Base-by-base conservation (phyloP, 2,113 vertebrate species). In the Ailurus styani region DNA sequence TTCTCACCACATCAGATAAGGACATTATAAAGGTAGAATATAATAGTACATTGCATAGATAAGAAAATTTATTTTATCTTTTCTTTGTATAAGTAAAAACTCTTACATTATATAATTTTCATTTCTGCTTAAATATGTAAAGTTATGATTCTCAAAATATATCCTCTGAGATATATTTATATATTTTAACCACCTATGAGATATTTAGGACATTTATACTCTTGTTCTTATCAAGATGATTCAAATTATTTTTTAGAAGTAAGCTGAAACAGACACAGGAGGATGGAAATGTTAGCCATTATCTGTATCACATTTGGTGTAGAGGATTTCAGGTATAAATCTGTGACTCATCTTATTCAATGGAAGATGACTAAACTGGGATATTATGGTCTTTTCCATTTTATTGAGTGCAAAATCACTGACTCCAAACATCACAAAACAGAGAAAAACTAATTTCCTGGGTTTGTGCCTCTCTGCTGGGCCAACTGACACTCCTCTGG, bases 231-330 rank as follows among this genome's bases (percentile, higher is more conserved):
- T 75, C 55, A 93, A 83, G 96, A 88, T 88, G 34, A 42, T 88
- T 89, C 42, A 70, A 91, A 86, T 68, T 64, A 73, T 90, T 90
- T 95, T 97, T 83, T 95, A 77, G 27, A 94, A 91, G 29, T 89
- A 68, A 64, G 47, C 94, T 88, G 47, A 96, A 60, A 66, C 81
- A 95, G 95, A 68, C 84, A 72, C 72, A 60, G 68, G 60, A 70
- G 89, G 55, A 85, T 77, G 37, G 86, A 34, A 47, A 72, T 57
- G 66, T 10, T 60, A 64, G 45, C 47, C 70, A 90, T 96, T 95
- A 34, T 91, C 94, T 95, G 10, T 45, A 27, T 86, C 70, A 79
- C 75, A 89, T 50, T 77, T 78, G 17, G 50, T 60, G 15, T 64
- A 62, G 27, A 77, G 18, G 25, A 91, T 82, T 97, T 79, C 52